Evolutionary conservation across 2,113 vertebrate genomes (phyloP), one percentile per base, ranked within the genome.

Genomic region (Misgurnus anguillicaudatus): DNA sequence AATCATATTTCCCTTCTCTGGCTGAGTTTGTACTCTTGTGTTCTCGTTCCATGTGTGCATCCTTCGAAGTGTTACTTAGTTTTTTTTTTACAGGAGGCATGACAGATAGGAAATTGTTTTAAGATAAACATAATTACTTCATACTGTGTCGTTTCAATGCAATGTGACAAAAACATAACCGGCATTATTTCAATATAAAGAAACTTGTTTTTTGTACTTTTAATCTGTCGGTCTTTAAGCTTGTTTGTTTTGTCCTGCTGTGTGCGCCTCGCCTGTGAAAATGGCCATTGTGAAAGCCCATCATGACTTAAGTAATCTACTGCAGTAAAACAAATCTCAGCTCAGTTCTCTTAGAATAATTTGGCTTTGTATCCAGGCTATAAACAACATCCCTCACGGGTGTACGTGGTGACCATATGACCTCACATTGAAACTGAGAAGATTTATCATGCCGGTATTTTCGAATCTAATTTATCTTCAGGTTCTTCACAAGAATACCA

Each of bases 311-410:
- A 57, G n/a, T 19, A 57, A 19, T 57, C 6, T 19, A 17, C 53
- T 57, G 53, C 17, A 9, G 16, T 57, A 19, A 19, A 57, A 19
- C 53, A 57, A 57, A 16, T 69, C 24, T 69, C 14, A 48, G n/a
- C 38, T 58, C 38, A 42, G 31, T 19, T 72, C 70, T 42, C 69
- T 72, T 17, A 9, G 38, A 72, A 72, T 72, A 58, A 58, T 72
- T 72, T 72, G 53, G n/a, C 13, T 72, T 72, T 72, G n/a, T 72
- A n/a, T 60, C 10, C 70, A 72, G 70, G 53, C 42, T 72, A 60
- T 72, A 21, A 57, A 42, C 70, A 72, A 58, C 70, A 72, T 72
- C 53, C 38, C 55, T 72, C 11, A 42, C 17, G 39, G 68, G 68
- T 11, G 53, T 60, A 24, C n/a, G 6, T 39, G 4, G 11, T 60